phyloP scores from a whole-genome alignment of 2,888 invertebrate species.

The Prionchulus punctatus region DNA sequence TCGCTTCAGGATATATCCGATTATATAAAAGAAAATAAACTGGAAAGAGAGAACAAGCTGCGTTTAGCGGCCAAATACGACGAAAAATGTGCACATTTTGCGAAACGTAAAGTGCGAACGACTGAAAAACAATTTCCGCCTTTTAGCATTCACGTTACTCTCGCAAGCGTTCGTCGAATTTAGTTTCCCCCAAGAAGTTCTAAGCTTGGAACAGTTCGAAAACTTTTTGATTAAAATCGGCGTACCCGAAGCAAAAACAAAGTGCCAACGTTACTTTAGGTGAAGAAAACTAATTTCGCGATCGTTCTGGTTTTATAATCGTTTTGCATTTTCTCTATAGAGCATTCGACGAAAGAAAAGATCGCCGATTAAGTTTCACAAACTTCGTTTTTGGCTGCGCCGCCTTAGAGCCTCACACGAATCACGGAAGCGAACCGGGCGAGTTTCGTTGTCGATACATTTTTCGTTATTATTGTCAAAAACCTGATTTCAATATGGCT shows the following conservation, averaged over 20 bases:
- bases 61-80: neutral
- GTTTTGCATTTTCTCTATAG: constrained; percentile 27
- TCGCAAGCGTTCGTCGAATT: too few species aligned
- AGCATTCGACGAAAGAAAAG: constrained; percentile 43
- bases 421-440: constrained; percentile 48
- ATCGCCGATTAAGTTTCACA: constrained; percentile 43
- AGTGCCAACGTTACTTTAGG: too few species aligned
- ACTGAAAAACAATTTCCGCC: neutral
- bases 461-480: constrained; percentile 43
- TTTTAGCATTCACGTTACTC: too few species aligned
- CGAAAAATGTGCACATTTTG: neutral
- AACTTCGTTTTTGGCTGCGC: constrained; percentile 48
- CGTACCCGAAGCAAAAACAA: too few species aligned
- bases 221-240: too few species aligned
- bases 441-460: constrained; percentile 54
- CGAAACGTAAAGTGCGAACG: too few species aligned
- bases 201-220: too few species aligned
- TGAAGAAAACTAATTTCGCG: neutral
- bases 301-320: neutral
- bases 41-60: neutral
- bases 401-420: constrained; percentile 48
- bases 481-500: neutral
- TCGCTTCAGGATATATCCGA: too few species aligned
- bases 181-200: too few species aligned
- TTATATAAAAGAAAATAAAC: neutral